phyloP scores from a whole-genome alignment of 2,113 vertebrate genomes.

The Chamaea fasciata region DNA sequence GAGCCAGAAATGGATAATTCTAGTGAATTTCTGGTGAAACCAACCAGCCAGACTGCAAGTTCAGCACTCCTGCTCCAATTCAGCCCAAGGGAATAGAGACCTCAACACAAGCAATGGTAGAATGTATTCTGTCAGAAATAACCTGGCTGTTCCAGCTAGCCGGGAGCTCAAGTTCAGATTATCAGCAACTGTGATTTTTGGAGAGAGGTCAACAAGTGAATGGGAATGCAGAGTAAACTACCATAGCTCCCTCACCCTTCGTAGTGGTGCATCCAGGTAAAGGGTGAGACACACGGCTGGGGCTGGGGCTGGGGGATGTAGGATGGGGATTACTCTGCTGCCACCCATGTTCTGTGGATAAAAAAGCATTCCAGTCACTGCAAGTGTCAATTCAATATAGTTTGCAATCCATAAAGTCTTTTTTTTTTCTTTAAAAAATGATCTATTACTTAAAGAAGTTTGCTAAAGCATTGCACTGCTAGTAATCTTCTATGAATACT shows the following conservation, averaged over 20 bases:
- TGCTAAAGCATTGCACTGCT: neutral
- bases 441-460: neutral
- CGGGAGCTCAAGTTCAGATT: neutral
- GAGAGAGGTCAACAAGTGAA: neutral
- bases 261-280: constrained; percentile 49
- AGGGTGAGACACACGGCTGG: constrained; percentile 35
- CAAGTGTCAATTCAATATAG: constrained; percentile 18
- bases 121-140: neutral
- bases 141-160: neutral
- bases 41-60: neutral
- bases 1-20: neutral
- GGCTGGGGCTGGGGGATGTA: constrained; percentile 44
- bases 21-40: neutral
- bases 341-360: constrained; percentile 48
- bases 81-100: fast-evolving
- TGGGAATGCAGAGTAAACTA: constrained; percentile 28
- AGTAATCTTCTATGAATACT: neutral
- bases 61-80: neutral
- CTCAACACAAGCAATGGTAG: too few relatives aligned
- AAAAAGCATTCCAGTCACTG: constrained; percentile 50
- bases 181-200: neutral
- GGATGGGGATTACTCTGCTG: constrained; percentile 49
- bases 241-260: constrained; percentile 40
- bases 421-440: neutral
- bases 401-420: neutral